Conservation (phyloP, 2,888 invertebrate species). For the Scaptomyza cyrtandrae region DNA sequence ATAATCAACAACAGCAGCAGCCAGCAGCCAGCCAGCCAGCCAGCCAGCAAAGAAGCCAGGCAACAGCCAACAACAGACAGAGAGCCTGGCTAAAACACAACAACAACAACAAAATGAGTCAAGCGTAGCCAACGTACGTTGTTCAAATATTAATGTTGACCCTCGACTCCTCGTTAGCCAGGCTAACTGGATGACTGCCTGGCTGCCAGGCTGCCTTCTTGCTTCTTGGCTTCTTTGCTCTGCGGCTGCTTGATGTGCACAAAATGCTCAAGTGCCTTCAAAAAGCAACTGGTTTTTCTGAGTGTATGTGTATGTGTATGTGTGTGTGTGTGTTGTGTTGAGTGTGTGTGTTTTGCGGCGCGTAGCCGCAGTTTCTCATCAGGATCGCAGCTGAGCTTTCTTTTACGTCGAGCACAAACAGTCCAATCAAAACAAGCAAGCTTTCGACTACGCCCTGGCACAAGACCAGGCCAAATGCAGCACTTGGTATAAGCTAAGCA, state of each 20-base stretch:
- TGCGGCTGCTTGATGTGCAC: conserved; percentile 35
- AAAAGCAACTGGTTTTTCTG: conserved; percentile 26
- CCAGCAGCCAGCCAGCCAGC: conserved; percentile 8
- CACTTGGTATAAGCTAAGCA: background rate
- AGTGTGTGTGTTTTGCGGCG: conserved; percentile 13
- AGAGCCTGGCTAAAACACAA: conserved; percentile 19
- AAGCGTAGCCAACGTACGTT: conserved; percentile 67
- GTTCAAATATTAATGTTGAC: conserved; percentile 79
- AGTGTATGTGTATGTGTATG: conserved; percentile 9
- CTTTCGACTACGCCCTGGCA: background rate
- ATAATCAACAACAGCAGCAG: conserved; percentile 72
- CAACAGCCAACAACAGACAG: conserved; percentile 19
- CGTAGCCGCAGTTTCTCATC: conserved; percentile 44
- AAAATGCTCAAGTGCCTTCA: conserved; percentile 33
- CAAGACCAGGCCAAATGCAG: conserved; percentile 11
- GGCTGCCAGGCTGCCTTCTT: no score
- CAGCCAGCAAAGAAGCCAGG: background rate
- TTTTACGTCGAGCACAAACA: conserved; percentile 33
- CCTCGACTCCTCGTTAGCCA: conserved; percentile 70
- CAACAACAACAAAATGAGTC: conserved; percentile 51
- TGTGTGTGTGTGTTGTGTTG: conserved; percentile 11
- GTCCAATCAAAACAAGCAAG: conserved; percentile 26
- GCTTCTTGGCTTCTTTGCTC: conserved; percentile 17
- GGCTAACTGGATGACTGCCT: conserved; percentile 29
- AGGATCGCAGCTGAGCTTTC: conserved; percentile 28